A percentile compares a stretch with the other conserved stretches of the same genome.
These are phyloP conservation scores for Ceratoteleas bidentatus DNA, from an alignment of 1,140 invertebrate genomes.

Conservation along the genomic window DNA sequence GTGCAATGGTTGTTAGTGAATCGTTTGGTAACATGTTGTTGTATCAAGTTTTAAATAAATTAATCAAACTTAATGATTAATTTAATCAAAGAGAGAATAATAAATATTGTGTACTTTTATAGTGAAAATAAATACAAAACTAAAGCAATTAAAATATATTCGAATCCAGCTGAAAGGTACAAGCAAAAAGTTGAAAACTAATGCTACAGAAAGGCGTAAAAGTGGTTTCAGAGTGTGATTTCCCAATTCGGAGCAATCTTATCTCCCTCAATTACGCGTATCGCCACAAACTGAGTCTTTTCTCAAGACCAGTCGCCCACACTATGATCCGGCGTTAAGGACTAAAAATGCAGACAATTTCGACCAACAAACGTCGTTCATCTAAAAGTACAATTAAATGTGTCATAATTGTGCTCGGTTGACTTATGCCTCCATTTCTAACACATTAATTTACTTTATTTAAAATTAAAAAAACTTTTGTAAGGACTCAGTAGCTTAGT, in stretches of 20 bases:
- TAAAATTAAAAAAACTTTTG: too few species aligned
- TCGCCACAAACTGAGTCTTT: constrained; percentile 13
- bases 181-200: not conserved
- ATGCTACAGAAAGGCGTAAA: not conserved
- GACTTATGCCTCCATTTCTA: too few species aligned
- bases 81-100: too few species aligned
- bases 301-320: constrained; percentile 24
- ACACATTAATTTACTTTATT: too few species aligned
- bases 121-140: too few species aligned
- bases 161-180: too few species aligned
- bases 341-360: constrained; percentile 12
- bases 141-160: not conserved
- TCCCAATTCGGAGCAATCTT: constrained; percentile 17
- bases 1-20: not conserved
- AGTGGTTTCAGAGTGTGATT: constrained; percentile 23
- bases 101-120: too few species aligned
- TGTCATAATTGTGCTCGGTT: constrained; percentile 30
- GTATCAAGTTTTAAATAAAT: too few species aligned
- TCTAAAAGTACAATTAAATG: constrained; percentile 49
- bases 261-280: constrained; percentile 21
- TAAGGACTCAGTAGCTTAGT: too few species aligned
- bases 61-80: too few species aligned
- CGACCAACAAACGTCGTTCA: constrained; percentile 6
- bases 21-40: too few species aligned
- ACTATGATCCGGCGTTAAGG: not conserved